Evolutionary conservation across 2,888 invertebrate genomes (phyloP).

Genomic region (Melanophora roralis): DNA sequence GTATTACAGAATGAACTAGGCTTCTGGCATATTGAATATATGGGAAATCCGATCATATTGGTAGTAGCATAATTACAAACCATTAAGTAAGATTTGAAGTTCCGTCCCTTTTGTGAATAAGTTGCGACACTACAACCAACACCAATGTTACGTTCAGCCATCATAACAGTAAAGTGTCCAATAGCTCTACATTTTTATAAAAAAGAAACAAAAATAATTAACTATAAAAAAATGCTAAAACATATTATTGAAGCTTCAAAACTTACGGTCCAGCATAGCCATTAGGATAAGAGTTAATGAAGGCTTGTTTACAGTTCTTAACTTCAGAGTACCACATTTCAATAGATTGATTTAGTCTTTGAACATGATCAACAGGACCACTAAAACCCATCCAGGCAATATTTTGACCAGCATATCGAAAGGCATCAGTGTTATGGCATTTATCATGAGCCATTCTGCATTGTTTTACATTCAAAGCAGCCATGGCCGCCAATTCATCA

Average conservation of each 20-base stretch:
- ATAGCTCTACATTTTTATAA: neutral
- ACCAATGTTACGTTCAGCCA: conserved; percentile 67
- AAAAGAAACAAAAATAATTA: neutral
- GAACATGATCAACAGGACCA: neutral
- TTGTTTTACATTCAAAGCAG: conserved; percentile 67
- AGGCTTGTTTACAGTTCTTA: neutral
- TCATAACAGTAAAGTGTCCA: neutral
- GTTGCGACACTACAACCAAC: conserved; percentile 66
- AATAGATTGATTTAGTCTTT: neutral
- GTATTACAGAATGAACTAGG: neutral
- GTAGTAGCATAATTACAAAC: conserved; percentile 69
- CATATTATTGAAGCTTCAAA: neutral
- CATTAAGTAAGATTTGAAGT: conserved; percentile 60
- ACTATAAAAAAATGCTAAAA: neutral
- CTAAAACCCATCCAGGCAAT: neutral
- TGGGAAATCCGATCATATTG: conserved; percentile 65
- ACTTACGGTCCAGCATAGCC: neutral
- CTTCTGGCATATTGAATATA: conserved; percentile 57
- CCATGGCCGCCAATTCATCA: conserved; percentile 68
- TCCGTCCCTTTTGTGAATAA: neutral
- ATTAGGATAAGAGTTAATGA: neutral
- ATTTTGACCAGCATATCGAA: conserved; percentile 69
- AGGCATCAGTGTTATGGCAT: conserved; percentile 68
- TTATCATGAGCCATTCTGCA: conserved; percentile 68
- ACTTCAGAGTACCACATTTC: neutral